A percentile compares a stretch with the other conserved stretches of the same genome.
Conservation (phyloP, 2,113 vertebrate species). For the Tachysurus fulvidraco region DNA sequence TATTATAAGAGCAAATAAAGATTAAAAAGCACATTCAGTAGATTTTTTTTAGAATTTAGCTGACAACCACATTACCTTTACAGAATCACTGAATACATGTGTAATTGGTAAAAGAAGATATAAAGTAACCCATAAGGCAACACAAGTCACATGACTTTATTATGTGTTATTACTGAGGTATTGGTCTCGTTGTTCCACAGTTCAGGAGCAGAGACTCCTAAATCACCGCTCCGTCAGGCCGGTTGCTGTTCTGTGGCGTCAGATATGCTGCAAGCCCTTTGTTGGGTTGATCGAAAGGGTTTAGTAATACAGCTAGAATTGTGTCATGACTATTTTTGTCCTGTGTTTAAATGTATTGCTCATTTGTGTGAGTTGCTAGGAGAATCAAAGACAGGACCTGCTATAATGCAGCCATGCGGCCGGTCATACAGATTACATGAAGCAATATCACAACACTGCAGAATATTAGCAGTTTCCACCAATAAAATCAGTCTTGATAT, state of each 20-base stretch:
- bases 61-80: neutral
- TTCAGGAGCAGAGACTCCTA: neutral
- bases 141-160: neutral
- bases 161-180: neutral
- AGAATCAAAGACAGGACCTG: slow-evolving; percentile 6
- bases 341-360: slow-evolving; percentile 18
- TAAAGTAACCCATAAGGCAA: no score
- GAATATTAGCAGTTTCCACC: neutral
- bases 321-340: slow-evolving; percentile 38
- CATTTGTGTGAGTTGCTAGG: slow-evolving; percentile 37
- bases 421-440: neutral
- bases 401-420: neutral
- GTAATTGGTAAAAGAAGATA: neutral
- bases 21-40: no score
- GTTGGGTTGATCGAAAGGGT: slow-evolving; percentile 6
- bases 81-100: neutral
- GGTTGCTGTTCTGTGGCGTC: slow-evolving; percentile 3
- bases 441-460: neutral
- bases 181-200: neutral
- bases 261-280: neutral
- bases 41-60: neutral
- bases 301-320: slow-evolving; percentile 41
- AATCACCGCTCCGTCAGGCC: neutral
- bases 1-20: neutral
- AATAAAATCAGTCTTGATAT: neutral